phyloP scores from a whole-genome alignment of 1,140 invertebrate species.

The Atopsyche davidsoni region DNA sequence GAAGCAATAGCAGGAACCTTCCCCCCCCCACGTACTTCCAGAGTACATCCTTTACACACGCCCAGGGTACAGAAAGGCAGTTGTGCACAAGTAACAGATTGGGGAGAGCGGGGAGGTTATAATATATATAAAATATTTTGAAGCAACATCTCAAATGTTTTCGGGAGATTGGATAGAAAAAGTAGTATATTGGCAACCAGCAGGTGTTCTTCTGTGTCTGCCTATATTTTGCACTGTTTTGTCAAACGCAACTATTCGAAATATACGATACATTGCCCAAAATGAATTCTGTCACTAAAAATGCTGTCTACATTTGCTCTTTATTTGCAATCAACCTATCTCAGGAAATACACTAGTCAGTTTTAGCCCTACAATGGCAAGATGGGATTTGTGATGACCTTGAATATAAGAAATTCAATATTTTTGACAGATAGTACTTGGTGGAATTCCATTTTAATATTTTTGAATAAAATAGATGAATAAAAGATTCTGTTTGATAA shows the following conservation, averaged over 20 bases:
- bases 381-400: slow-evolving; percentile 90
- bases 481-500: too few relatives aligned
- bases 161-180: slow-evolving; percentile 66
- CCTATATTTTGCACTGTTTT: slow-evolving; percentile 93
- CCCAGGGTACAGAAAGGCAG: too few relatives aligned
- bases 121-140: too few relatives aligned
- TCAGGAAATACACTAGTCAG: slow-evolving; percentile 87
- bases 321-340: slow-evolving; percentile 67
- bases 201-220: slow-evolving; percentile 80
- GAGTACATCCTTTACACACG: too few relatives aligned
- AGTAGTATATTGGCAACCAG: slow-evolving; percentile 77
- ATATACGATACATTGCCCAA: slow-evolving; percentile 87
- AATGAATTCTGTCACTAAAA: slow-evolving; percentile 80
- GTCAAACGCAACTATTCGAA: slow-evolving; percentile 95
- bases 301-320: slow-evolving; percentile 88
- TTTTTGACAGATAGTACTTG: too few relatives aligned
- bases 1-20: too few relatives aligned
- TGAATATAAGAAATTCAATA: slow-evolving; percentile 93
- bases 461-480: too few relatives aligned
- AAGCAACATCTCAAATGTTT: slow-evolving; percentile 68
- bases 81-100: too few relatives aligned
- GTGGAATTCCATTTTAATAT: too few relatives aligned
- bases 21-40: too few relatives aligned
- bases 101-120: too few relatives aligned
- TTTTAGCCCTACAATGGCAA: slow-evolving; percentile 70